phyloP scores from a whole-genome alignment of 2,888 invertebrate species.

The Cheilosia variabilis region DNA sequence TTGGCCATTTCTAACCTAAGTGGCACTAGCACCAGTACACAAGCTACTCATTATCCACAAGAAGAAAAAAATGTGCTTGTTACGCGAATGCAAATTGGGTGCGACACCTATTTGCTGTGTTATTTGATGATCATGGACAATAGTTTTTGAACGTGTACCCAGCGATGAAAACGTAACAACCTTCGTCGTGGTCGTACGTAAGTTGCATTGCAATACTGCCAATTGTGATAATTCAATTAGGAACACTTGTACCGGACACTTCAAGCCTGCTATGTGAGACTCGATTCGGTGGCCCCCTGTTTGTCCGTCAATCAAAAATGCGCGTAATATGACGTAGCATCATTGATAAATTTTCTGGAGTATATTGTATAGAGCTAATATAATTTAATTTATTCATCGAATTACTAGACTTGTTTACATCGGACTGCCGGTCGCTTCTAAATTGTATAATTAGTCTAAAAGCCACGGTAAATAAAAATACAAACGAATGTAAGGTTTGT shows the following conservation, averaged over 20 bases:
- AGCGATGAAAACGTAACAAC: neutral
- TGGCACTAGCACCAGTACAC: neutral
- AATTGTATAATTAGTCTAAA: conserved; percentile 53
- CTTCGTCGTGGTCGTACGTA: neutral
- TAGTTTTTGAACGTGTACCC: too few species aligned
- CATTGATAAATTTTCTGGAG: conserved; percentile 20
- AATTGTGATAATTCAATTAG: conserved; percentile 66
- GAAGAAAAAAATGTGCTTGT: conserved; percentile 27
- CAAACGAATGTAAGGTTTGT: too few species aligned
- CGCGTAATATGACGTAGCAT: conserved; percentile 31
- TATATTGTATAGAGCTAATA: neutral
- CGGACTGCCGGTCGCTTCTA: conserved; percentile 38
- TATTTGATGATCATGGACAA: too few species aligned
- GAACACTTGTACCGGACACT: conserved; percentile 5
- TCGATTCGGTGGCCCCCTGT: neutral
- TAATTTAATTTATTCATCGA: conserved; percentile 45
- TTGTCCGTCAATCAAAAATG: neutral
- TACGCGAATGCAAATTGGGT: conserved; percentile 13
- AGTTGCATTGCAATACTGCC: conserved; percentile 33
- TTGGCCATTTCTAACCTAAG: conserved; percentile 33
- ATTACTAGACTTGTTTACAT: conserved; percentile 56
- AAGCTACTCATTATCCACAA: neutral
- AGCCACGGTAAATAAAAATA: too few species aligned
- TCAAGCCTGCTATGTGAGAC: neutral
- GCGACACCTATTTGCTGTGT: conserved; percentile 26